Percentiles rank a stretch among this genome's conserved stretches.
Evolutionary conservation across 2,113 vertebrate genomes (phyloP).

Genomic region (Phrynocephalus versicolor): DNA sequence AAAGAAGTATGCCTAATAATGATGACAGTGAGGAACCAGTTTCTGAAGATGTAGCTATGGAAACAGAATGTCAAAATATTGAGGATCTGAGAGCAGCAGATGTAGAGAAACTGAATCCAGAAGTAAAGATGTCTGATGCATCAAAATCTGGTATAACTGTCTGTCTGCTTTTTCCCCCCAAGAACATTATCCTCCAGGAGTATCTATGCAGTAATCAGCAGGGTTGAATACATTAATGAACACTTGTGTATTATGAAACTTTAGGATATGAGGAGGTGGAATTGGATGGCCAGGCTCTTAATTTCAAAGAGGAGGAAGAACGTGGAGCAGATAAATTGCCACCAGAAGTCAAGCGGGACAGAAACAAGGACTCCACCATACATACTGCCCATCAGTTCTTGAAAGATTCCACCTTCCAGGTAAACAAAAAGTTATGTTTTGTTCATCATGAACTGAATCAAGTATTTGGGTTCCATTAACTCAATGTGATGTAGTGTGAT

Average conservation of each 20-base stretch:
- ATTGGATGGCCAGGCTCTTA: conserved; percentile 73
- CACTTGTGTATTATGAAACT: conserved; percentile 31
- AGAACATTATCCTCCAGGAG: not conserved
- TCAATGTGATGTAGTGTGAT: too few relatives aligned
- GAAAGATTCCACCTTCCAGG: conserved; percentile 69
- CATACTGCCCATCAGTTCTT: conserved; percentile 87
- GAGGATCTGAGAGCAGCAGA: conserved; percentile 79
- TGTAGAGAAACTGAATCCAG: conserved; percentile 83
- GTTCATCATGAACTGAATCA: not conserved
- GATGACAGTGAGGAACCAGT: conserved; percentile 72
- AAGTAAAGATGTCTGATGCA: conserved; percentile 72
- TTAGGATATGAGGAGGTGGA: conserved; percentile 76
- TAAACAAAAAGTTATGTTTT: conserved; percentile 33
- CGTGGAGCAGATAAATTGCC: conserved; percentile 53
- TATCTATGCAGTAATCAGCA: not conserved
- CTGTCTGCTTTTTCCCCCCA: not conserved
- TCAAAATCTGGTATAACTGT: conserved; percentile 71
- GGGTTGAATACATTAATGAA: not conserved
- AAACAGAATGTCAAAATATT: conserved; percentile 74
- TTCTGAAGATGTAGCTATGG: conserved; percentile 77
- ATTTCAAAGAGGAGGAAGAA: conserved; percentile 64
- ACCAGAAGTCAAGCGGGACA: conserved; percentile 74
- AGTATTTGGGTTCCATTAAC: not conserved
- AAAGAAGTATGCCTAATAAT: conserved; percentile 73
- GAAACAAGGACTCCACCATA: conserved; percentile 84